Evolutionary conservation across 2,113 vertebrate genomes (phyloP), one percentile per base, ranked within the genome.

Genomic region (Serilophus lunatus): DNA sequence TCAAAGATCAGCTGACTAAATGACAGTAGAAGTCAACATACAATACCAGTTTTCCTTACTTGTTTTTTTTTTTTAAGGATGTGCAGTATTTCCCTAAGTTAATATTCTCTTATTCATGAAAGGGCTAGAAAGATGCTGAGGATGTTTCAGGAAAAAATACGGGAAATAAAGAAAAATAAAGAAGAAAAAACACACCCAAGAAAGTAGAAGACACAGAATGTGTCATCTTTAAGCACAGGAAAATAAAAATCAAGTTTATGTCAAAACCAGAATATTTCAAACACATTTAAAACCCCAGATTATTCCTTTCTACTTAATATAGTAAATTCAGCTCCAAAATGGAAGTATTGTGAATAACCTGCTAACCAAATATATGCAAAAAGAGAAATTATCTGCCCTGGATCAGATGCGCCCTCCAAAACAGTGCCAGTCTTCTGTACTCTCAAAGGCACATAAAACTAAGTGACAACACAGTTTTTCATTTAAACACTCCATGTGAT

Each of bases 391-490:
- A 81, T n/a, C 42, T 78, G 19, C 7, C 17, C 38, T 74, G 44
- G 31, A 74, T 63, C 19, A 89, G 14, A 57, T n/a, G 78, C 2
- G 15, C 4, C 25, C 18, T 50, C 31, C 33, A n/a, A 78, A 93
- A 86, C 5, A 78, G 14, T 20, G n/a, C 26, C 29, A 87, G 36
- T 33, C 22, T 45, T 54, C 54, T 29, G 26, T 29, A 65, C 1
- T 3, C 23, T 38, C 54, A 61, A 69, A 86, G n/a, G 18, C 22
- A 74, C 72, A 91, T 1, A 81, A 86, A 70, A 17, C 6, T 10
- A 8, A 12, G 10, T 12, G 33, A 40, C 40, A 77, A 51, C 0
- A 0, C 5, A 11, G 7, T 19, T 91, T 81, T 61, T 65, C 14
- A 50, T 28, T 78, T 66, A 70, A 84, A 54, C 4, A 45, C 38